phyloP scores from a whole-genome alignment of 2,113 vertebrate genomes.

The Hippoglossus stenolepis region DNA sequence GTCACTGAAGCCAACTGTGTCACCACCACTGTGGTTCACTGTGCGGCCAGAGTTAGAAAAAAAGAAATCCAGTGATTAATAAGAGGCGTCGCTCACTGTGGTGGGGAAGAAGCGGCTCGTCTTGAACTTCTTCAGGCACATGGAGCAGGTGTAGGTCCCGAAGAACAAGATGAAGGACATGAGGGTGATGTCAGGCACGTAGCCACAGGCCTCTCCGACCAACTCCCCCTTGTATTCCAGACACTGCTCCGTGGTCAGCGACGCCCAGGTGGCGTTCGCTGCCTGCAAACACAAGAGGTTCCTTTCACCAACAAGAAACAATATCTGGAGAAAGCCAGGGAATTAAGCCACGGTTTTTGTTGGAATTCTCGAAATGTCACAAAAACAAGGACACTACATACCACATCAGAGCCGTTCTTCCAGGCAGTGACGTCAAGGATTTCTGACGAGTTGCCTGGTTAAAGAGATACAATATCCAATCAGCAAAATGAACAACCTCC shows the following conservation, averaged over 20 bases:
- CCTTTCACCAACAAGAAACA: not conserved
- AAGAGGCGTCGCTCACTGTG: slow-evolving; percentile 82
- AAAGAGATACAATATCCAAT: slow-evolving; percentile 37
- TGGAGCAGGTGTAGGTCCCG: slow-evolving; percentile 95
- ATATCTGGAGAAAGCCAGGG: not conserved
- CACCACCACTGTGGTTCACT: not conserved
- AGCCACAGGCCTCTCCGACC: slow-evolving; percentile 86
- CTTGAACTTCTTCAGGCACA: slow-evolving; percentile 98
- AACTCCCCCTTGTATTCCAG: slow-evolving; percentile 84
- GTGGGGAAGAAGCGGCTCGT: slow-evolving; percentile 97
- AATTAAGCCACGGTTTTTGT: not conserved
- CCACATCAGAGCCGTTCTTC: slow-evolving; percentile 78
- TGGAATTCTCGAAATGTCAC: not conserved
- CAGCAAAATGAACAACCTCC: not conserved
- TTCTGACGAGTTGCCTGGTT: slow-evolving; percentile 85
- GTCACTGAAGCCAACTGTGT: not conserved
- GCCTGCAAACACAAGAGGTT: slow-evolving; percentile 45
- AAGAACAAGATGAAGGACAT: slow-evolving; percentile 98
- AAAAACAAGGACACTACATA: slow-evolving; percentile 70
- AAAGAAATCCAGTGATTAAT: not conserved
- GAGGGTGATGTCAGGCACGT: slow-evolving; percentile 95
- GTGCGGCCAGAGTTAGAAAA: not conserved
- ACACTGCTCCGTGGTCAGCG: slow-evolving; percentile 87
- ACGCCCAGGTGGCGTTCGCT: slow-evolving; percentile 85
- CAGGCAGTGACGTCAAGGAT: slow-evolving; percentile 61